These are phyloP conservation scores for Fistularia commersonii DNA, from an alignment of 2,797 vertebrate species.

Conservation along the genomic window DNA sequence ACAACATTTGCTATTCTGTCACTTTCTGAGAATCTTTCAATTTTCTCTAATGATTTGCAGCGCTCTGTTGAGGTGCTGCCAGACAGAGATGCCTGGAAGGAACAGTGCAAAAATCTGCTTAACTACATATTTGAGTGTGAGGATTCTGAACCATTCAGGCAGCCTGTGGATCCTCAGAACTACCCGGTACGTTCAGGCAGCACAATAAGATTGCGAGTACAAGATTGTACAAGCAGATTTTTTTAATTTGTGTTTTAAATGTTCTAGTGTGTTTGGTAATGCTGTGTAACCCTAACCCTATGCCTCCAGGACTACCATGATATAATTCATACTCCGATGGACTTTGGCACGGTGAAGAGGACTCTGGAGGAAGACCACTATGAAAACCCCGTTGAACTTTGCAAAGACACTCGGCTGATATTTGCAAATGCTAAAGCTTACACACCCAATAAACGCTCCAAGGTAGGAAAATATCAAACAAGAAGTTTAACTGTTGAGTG, in stretches of 20 bases:
- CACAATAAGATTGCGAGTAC: not conserved
- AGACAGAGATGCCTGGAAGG: slow-evolving; percentile 89
- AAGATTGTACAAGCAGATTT: not conserved
- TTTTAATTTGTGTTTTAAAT: not conserved
- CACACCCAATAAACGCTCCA: slow-evolving; percentile 96
- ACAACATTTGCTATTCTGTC: not conserved
- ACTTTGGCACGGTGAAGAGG: slow-evolving; percentile 87
- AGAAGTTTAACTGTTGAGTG: not conserved
- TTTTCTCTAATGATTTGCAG: slow-evolving; percentile 28
- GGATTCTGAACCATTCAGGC: slow-evolving; percentile 95
- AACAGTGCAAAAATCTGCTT: slow-evolving; percentile 85
- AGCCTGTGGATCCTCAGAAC: slow-evolving; percentile 88
- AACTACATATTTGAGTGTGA: slow-evolving; percentile 93
- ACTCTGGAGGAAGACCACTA: slow-evolving; percentile 86
- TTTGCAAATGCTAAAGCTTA: slow-evolving; percentile 96
- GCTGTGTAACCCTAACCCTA: too few relatives aligned
- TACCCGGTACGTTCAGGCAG: slow-evolving; percentile 82
- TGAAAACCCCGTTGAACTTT: slow-evolving; percentile 89
- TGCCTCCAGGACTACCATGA: slow-evolving; percentile 84
- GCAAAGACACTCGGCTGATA: slow-evolving; percentile 93
- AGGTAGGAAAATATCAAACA: slow-evolving; percentile 71
- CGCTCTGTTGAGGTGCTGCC: slow-evolving; percentile 65
- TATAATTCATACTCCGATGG: slow-evolving; percentile 95
- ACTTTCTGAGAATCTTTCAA: slow-evolving; percentile 22
- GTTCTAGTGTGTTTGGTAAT: not conserved